phyloP scores from a whole-genome alignment of 2,888 invertebrate species.

The Catocala sponsa region DNA sequence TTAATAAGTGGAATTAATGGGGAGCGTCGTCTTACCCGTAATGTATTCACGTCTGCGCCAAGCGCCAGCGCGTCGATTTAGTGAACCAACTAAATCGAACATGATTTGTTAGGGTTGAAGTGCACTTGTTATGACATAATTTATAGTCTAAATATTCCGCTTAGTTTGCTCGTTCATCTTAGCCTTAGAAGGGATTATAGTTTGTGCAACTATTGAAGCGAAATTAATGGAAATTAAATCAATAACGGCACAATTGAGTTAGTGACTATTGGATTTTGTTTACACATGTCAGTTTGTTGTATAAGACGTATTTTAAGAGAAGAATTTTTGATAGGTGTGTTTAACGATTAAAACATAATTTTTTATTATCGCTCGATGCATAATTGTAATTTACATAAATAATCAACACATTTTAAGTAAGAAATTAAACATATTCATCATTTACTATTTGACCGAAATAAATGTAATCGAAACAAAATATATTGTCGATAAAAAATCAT shows the following conservation, averaged over 20 bases:
- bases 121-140: background rate
- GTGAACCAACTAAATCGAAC: slow-evolving; percentile 9
- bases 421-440: too few species aligned
- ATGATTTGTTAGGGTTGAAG: slow-evolving; percentile 12
- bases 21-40: slow-evolving; percentile 29
- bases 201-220: background rate
- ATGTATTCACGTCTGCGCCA: slow-evolving; percentile 34
- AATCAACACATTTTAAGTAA: too few species aligned
- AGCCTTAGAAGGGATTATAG: background rate
- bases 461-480: too few species aligned
- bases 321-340: too few species aligned
- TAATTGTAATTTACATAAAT: too few species aligned
- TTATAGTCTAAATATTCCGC: background rate
- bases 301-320: too few species aligned
- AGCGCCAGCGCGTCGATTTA: slow-evolving; percentile 24
- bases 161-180: background rate
- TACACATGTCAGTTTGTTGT: too few species aligned
- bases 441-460: too few species aligned
- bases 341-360: too few species aligned
- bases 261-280: too few species aligned
- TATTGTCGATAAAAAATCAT: too few species aligned
- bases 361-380: too few species aligned
- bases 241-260: background rate
- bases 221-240: background rate
- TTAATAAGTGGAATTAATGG: slow-evolving; percentile 36